Conservation (phyloP, 2,888 invertebrate species). For the Pyrocoelia pectoralis region DNA sequence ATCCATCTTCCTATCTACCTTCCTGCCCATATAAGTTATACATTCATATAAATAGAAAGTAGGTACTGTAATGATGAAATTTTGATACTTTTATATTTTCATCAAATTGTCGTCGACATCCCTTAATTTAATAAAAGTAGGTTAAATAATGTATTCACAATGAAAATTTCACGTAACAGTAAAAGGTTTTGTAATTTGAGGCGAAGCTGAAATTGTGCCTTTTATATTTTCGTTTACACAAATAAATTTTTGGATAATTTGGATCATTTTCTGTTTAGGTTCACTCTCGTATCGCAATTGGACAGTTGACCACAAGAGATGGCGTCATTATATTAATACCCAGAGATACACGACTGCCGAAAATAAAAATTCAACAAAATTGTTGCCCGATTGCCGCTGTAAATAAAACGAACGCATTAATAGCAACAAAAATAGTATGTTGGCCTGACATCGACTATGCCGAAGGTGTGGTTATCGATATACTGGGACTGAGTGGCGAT, state of each 20-base stretch:
- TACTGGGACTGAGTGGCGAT: slow-evolving; percentile 79
- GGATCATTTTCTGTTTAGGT: neutral
- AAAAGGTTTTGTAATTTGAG: too few relatives aligned
- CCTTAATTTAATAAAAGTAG: too few relatives aligned
- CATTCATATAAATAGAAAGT: too few relatives aligned
- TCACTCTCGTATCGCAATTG: neutral
- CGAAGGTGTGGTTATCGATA: slow-evolving; percentile 70
- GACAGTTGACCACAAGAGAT: neutral
- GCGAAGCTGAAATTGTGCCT: too few relatives aligned
- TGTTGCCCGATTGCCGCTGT: slow-evolving; percentile 72
- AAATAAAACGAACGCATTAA: slow-evolving; percentile 67
- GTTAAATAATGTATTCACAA: too few relatives aligned
- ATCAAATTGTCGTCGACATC: too few relatives aligned
- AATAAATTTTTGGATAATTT: neutral
- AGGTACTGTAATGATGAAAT: too few relatives aligned
- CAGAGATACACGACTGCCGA: neutral
- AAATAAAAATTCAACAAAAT: slow-evolving; percentile 73
- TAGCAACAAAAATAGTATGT: slow-evolving; percentile 73
- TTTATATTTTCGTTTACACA: slow-evolving; percentile 2
- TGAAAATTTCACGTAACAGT: too few relatives aligned
- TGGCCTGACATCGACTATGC: slow-evolving; percentile 75
- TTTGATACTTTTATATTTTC: too few relatives aligned
- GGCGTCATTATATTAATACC: neutral
- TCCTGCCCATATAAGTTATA: too few relatives aligned
- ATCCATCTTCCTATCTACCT: too few relatives aligned